A percentile compares a stretch with the other conserved stretches of the same genome.
phyloP scores from a whole-genome alignment of 2,113 vertebrate species.

The Genyomyrus donnyi region DNA sequence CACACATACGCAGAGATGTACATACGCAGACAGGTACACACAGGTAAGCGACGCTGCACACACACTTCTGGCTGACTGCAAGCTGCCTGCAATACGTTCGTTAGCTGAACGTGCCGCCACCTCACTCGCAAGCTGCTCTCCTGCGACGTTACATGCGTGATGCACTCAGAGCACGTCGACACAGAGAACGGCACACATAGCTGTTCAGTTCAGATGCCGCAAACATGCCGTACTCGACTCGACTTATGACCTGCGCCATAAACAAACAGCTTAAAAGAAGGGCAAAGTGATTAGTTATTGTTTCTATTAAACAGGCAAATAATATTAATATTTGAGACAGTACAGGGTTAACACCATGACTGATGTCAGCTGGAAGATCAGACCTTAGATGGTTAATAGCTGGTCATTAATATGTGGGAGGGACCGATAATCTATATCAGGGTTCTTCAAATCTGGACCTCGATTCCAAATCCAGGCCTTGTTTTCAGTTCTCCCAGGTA shows the following conservation, averaged over 20 bases:
- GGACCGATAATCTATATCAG: not conserved
- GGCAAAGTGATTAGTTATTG: no score
- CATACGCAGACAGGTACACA: not conserved
- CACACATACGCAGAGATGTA: not conserved
- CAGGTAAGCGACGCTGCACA: not conserved
- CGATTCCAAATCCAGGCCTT: no score
- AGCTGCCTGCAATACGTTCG: not conserved
- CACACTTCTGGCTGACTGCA: not conserved
- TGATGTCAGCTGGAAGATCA: not conserved
- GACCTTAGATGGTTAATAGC: not conserved
- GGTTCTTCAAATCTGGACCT: no score
- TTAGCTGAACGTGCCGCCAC: not conserved
- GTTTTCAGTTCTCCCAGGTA: no score
- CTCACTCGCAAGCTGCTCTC: not conserved
- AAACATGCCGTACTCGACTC: not conserved
- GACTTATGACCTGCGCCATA: not conserved
- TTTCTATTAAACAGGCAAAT: no score
- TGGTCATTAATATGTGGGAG: not conserved
- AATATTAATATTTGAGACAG: no score
- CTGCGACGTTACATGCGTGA: not conserved
- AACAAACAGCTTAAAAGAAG: not conserved
- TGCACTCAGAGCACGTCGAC: not conserved
- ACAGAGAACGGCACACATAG: not conserved
- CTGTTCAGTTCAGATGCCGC: not conserved
- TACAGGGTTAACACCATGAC: not conserved